Evolutionary conservation across 2,113 vertebrate species (phyloP).

Genomic region (Mus musculus): GRCm39 chr14:80728001-80728500

Average conservation of each 20-base stretch:
- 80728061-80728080: not conserved
- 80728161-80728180: not conserved
- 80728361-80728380: too few species aligned
- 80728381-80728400: too few species aligned
- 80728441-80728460: too few species aligned
- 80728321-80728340: too few species aligned
- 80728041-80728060: not conserved
- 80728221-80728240: not conserved
- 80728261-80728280: not conserved
- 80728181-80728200: not conserved
- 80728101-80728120: not conserved
- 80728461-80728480: too few species aligned
- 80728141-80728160: not conserved
- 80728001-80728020: not conserved
- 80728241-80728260: not conserved
- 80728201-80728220: not conserved
- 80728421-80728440: too few species aligned
- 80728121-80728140: not conserved
- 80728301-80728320: too few species aligned
- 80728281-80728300: too few species aligned
- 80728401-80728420: too few species aligned
- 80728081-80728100: not conserved
- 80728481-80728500: too few species aligned
- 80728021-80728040: not conserved
- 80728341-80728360: too few species aligned